These are phyloP conservation scores for Podarcis lilfordi DNA, from an alignment of 2,797 vertebrate genomes.

Conservation along the genomic window DNA sequence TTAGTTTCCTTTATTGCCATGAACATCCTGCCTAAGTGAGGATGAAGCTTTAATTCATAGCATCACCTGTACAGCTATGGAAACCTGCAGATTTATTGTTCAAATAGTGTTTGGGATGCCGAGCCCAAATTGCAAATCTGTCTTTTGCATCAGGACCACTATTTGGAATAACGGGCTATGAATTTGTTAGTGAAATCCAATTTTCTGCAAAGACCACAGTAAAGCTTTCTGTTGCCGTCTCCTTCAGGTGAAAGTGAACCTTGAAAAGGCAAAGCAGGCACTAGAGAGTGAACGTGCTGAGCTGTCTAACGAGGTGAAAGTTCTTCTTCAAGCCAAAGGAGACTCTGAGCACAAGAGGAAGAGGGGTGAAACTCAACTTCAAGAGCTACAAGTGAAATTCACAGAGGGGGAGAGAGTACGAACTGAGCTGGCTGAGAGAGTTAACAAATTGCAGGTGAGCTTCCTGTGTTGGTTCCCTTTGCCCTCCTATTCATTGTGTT, in stretches of 20 bases:
- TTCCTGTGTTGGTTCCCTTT: background rate
- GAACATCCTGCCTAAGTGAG: background rate
- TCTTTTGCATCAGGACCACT: background rate
- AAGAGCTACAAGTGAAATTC: constrained; percentile 92
- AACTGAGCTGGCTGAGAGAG: constrained; percentile 84
- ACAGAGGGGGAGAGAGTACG: constrained; percentile 89
- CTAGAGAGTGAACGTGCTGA: constrained; percentile 93
- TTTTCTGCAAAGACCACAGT: background rate
- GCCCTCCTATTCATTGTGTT: background rate
- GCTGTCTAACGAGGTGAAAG: constrained; percentile 91
- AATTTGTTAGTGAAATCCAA: background rate
- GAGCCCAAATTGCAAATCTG: background rate
- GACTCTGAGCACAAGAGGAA: constrained; percentile 95
- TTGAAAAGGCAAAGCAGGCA: constrained; percentile 94
- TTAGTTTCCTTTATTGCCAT: background rate
- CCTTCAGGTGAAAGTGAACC: constrained; percentile 90
- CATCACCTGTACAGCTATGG: background rate
- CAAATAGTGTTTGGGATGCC: background rate
- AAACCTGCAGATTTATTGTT: constrained; percentile 15
- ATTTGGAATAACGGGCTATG: background rate
- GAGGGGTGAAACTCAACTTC: constrained; percentile 88
- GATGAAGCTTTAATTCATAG: constrained; percentile 11
- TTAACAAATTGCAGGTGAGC: constrained; percentile 89
- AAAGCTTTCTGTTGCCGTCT: background rate
- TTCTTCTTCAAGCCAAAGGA: constrained; percentile 88